Percentiles rank a stretch among this genome's conserved stretches.
Conservation (phyloP, 2,888 invertebrate species). For the Bellardia pandia region DNA sequence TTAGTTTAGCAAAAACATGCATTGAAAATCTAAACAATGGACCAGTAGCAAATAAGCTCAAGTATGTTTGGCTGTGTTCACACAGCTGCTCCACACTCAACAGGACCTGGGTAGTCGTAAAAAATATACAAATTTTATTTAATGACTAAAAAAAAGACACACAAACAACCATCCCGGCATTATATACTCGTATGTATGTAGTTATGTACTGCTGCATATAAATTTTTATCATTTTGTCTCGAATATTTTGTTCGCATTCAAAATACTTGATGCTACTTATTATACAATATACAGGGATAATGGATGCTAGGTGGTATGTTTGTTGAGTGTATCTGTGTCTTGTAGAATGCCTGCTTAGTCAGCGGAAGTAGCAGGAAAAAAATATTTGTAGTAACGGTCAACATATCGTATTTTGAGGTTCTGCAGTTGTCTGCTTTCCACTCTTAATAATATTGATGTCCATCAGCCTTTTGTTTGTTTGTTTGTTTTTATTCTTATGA, state of each 20-base stretch:
- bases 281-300: slow-evolving; percentile 18
- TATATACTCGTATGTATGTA: no score
- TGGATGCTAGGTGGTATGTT: neutral
- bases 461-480: slow-evolving; percentile 36
- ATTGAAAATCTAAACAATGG: neutral
- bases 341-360: slow-evolving; percentile 42
- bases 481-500: slow-evolving; percentile 20
- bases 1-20: neutral
- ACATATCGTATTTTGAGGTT: slow-evolving; percentile 15
- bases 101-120: slow-evolving; percentile 21
- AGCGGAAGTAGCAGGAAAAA: slow-evolving; percentile 14
- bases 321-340: neutral
- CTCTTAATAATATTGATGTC: slow-evolving; percentile 54
- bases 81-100: slow-evolving; percentile 4
- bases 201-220: slow-evolving; percentile 1
- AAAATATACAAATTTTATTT: slow-evolving; percentile 12
- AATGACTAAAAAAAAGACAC: slow-evolving; percentile 2
- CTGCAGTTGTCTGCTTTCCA: slow-evolving; percentile 1
- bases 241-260: slow-evolving; percentile 12
- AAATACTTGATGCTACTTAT: slow-evolving; percentile 4
- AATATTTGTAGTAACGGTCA: slow-evolving; percentile 31
- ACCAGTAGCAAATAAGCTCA: neutral
- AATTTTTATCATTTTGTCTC: slow-evolving; percentile 40
- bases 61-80: neutral
- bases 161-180: neutral